phyloP scores from a whole-genome alignment of 2,797 vertebrate genomes.

The Ambastaia sidthimunki region DNA sequence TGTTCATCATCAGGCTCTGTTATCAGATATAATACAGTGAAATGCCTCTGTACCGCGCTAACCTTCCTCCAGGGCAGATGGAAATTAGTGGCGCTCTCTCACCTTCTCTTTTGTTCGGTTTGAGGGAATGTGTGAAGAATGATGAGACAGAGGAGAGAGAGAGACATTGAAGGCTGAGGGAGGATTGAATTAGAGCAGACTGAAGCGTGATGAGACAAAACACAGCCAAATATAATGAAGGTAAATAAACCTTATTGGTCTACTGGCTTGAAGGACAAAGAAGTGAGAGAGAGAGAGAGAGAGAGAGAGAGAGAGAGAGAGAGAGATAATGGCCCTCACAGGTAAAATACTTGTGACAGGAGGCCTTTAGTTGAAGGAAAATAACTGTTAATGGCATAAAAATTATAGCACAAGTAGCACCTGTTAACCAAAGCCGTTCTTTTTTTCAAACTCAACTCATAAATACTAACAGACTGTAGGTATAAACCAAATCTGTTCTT shows the following conservation, averaged over 20 bases:
- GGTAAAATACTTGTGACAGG: conserved; percentile 3
- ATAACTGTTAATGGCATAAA: conserved; percentile 7
- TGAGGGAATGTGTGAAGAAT: conserved; percentile 55
- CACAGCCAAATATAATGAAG: conserved; percentile 58
- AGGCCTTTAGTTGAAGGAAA: conserved; percentile 10
- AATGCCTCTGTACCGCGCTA: conserved; percentile 42
- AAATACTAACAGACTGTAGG: neutral
- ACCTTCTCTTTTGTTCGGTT: conserved; percentile 45
- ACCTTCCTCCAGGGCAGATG: conserved; percentile 49
- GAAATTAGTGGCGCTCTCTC: conserved; percentile 25
- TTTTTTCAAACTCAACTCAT: neutral
- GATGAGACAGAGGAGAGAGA: conserved; percentile 49
- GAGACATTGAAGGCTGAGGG: conserved; percentile 37
- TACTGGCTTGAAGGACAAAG: conserved; percentile 58
- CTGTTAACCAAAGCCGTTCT: neutral
- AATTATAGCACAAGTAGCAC: neutral
- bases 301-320: conserved; percentile 18
- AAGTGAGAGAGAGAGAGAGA: conserved; percentile 3
- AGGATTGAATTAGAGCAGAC: conserved; percentile 61
- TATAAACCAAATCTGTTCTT: neutral
- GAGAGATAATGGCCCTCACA: conserved; percentile 5
- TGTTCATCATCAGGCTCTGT: conserved; percentile 35
- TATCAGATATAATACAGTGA: conserved; percentile 59
- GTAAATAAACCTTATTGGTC: conserved; percentile 63
- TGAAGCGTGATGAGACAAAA: conserved; percentile 62